These are phyloP conservation scores for Shinisaurus crocodilurus DNA, from an alignment of 2,113 vertebrate species.

Conservation along the genomic window DNA sequence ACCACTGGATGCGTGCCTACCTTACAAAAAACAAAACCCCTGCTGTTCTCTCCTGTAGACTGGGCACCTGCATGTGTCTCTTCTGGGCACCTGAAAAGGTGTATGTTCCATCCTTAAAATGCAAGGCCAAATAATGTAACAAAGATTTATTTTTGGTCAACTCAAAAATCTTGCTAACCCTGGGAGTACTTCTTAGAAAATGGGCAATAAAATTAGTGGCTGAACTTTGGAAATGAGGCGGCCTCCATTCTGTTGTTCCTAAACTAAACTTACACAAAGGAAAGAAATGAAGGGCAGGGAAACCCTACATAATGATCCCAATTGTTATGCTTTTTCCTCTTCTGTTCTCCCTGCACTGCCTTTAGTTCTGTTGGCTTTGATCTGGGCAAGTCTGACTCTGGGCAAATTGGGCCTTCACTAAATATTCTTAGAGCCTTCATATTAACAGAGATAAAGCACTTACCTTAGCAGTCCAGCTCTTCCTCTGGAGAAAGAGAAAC, in stretches of 20 bases:
- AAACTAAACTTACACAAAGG: background rate
- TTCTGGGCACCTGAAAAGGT: no score
- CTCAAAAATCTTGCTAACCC: no score
- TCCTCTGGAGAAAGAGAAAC: fast-evolving
- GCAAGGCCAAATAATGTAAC: no score
- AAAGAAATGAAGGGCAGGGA: background rate
- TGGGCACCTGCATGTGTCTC: no score
- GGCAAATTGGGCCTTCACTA: background rate
- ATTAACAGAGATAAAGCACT: background rate
- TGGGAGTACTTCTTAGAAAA: no score
- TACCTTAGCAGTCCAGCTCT: background rate
- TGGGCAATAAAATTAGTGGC: no score
- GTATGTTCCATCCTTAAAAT: no score
- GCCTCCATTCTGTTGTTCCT: background rate
- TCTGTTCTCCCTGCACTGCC: background rate
- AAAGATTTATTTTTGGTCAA: no score
- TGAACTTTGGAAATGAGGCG: background rate
- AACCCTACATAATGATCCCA: background rate
- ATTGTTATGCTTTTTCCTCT: background rate
- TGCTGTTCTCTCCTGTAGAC: no score
- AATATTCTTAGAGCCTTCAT: background rate
- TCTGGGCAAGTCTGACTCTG: no score
- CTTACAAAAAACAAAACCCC: no score
- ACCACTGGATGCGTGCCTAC: no score
- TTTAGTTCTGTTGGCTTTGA: background rate